Base-by-base conservation (phyloP, 2,113 vertebrate genomes). In the Engystomops pustulosus region DNA sequence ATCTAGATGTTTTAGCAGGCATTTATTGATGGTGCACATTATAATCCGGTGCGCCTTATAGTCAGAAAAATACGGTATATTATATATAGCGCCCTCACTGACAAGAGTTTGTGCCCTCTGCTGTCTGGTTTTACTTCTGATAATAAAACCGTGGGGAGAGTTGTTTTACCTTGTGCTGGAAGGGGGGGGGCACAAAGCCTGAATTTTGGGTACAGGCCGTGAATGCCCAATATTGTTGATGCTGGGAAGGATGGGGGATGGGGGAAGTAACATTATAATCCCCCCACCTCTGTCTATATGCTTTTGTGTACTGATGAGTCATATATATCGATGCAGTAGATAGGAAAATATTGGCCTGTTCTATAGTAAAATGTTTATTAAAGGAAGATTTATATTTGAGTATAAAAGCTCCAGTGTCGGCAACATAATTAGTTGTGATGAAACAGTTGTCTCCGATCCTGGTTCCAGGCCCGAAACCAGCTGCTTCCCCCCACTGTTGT, bases 401-500 rank as follows among this genome's bases (percentile, higher is more conserved):
- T n/a, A 25, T 65, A 10, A 84, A 44, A 51, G 30, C 34, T 47
- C 23, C 14, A 25, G 30, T 77, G 60, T 77, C 18, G 62, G 55
- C 27, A n/a, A 18, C n/a, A 71, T 45, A 62, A 75, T 20, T 47
- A 34, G 10, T 47, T 47, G 53, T 32, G 30, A 78, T 41, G 32
- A 77, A 53, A 34, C 15, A 76, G 65, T 79, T n/a, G n/a, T 58
- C 51, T 44, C 41, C 25, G 25, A 30, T 71, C 70, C 62, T 55
- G 75, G 67, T 85, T 71, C 34, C 49, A 65, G 58, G 53, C 30
- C 47, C 30, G 41, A 79, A 58, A 60, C 67, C 72, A 69, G 53
- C 77, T 80, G 34, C 84, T 70, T 58, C 34, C n/a, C 7, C 51
- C 15, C 6, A 70, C 20, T 85, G 67, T 71, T 80, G 76, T 51